These are phyloP conservation scores for Philopotamus ludificatus DNA, from an alignment of 1,140 invertebrate species.

Conservation along the genomic window DNA sequence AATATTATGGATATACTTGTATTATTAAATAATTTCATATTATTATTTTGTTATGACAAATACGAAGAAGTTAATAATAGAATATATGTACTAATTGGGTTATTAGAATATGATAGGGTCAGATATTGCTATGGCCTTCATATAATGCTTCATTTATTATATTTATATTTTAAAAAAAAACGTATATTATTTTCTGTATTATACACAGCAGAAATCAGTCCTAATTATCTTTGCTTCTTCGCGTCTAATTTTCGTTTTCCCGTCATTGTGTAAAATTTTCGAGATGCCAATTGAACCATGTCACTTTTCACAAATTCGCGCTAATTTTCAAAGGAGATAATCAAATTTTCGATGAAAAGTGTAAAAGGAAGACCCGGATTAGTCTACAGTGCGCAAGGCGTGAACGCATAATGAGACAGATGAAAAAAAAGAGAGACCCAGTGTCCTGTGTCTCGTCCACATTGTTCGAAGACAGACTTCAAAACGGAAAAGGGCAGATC, in stretches of 20 bases:
- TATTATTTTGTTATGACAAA: too few relatives aligned
- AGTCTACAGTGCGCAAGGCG: constrained; percentile 22
- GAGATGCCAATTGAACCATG: too few relatives aligned
- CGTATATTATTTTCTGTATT: background rate
- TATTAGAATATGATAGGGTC: too few relatives aligned
- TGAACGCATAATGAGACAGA: constrained; percentile 26
- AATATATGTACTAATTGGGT: too few relatives aligned
- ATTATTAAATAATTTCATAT: too few relatives aligned
- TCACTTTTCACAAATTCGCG: background rate
- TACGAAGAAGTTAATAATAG: too few relatives aligned
- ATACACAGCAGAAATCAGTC: background rate
- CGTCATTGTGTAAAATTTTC: too few relatives aligned
- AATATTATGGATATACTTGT: too few relatives aligned
- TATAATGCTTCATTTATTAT: background rate
- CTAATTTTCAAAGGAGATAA: constrained; percentile 7
- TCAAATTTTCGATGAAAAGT: constrained; percentile 15
- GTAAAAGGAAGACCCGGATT: constrained; percentile 13
- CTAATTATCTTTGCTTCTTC: background rate
- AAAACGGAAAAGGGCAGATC: constrained; percentile 29
- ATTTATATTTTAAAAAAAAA: background rate
- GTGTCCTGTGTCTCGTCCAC: constrained; percentile 7
- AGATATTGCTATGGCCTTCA: too few relatives aligned
- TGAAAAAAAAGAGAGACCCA: constrained; percentile 19
- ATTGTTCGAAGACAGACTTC: constrained; percentile 16
- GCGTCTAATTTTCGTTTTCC: constrained; percentile 1